Base-by-base conservation (phyloP, 2,888 invertebrate species). In the Phania funesta region DNA sequence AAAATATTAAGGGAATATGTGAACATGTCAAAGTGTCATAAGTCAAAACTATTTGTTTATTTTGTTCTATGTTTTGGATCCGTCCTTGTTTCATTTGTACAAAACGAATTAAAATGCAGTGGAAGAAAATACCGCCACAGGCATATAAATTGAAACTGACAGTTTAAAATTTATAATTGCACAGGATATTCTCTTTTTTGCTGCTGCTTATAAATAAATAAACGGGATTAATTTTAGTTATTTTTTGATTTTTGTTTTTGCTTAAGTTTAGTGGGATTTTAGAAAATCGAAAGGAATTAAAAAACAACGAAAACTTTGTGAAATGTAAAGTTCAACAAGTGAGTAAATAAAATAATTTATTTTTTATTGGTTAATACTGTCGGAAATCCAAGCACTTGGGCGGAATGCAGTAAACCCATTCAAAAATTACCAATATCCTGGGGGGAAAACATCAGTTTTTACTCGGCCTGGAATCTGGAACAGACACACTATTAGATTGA, bases 61-160 rank as follows among this genome's bases (percentile, higher is more conserved):
- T 73, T 48, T 44, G 58, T 38, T 64, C 13, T 50, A 24, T 24
- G 16, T 26, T 70, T 41, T 48, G 54, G 22, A 38, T 65, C 41
- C 50, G 35, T 50, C 13, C 29, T 5, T 50, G 2, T 78, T 60
- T 32, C 52, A n/a, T 62, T 58, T 41, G n/a, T 41, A 50, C 48
- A 26, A 32, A 50, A 26, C 22, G n/a, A 62, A 70, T 54, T 58
- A n/a, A 58, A 52, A 26, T 38, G 16, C 67, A 79, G 60, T 18
- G 50, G 68, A 75, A 71, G 38, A 38, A 62, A 64, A 58, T 77
- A 77, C 41, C 80, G 84, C 84, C 73, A 38, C 41, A 60, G 84
- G 84, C 82, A 56, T 26, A 62, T 67, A 62, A 84, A 74, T 84
- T 84, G 83, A 81, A 81, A 76, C 76, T 84, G 84, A 84, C 84